Evolutionary conservation across 2,797 vertebrate species (phyloP).

Genomic region (Helarctos malayanus): DNA sequence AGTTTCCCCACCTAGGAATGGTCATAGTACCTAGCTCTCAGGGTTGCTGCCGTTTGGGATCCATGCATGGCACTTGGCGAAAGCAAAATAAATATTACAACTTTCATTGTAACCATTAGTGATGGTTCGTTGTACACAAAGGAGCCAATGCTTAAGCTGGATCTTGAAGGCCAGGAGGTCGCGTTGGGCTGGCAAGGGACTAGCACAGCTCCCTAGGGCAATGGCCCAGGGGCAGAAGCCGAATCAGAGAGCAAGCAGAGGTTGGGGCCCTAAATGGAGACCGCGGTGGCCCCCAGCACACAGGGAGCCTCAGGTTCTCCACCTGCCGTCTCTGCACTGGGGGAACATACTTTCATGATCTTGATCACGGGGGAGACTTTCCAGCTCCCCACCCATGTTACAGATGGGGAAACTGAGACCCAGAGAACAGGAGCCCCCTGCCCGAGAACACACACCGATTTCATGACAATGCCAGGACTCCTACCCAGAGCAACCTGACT

Average conservation of each 20-base stretch:
- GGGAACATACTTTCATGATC: fast-evolving
- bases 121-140: not conserved
- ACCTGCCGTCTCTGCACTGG: not conserved
- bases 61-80: fast-evolving
- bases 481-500: fast-evolving
- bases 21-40: not conserved
- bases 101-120: too few relatives aligned
- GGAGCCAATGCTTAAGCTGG: not conserved
- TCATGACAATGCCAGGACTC: not conserved
- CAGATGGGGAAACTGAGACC: not conserved
- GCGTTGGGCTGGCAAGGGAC: fast-evolving
- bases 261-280: fast-evolving
- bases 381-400: not conserved
- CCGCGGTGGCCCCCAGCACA: not conserved
- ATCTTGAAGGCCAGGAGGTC: not conserved
- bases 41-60: not conserved
- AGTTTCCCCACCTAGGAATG: not conserved
- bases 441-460: not conserved
- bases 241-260: not conserved
- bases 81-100: not conserved
- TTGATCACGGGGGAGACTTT: too few relatives aligned
- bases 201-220: not conserved
- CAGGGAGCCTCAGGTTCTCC: not conserved
- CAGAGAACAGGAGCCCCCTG: not conserved
- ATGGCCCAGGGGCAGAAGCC: fast-evolving